phyloP scores from a whole-genome alignment of 2,888 invertebrate species.

The Drosophila phalerata region DNA sequence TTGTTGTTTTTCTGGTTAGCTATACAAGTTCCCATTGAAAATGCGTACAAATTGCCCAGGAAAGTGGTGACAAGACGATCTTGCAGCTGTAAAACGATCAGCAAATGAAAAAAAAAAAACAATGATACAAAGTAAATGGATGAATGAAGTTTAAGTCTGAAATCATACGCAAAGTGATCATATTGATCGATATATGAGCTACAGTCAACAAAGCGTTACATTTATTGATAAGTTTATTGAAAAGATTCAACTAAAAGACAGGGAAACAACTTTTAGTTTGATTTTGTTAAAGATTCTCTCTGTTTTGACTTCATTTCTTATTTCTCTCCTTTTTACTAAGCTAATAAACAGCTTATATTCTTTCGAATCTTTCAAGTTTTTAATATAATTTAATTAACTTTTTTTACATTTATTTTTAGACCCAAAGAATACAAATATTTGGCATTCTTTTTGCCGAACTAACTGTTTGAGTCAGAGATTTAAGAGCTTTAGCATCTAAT shows the following conservation, averaged over 20 bases:
- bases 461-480: neutral
- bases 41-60: constrained; percentile 80
- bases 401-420: neutral
- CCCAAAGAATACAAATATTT: neutral
- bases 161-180: constrained; percentile 35
- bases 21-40: constrained; percentile 71
- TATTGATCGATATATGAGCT: constrained; percentile 51
- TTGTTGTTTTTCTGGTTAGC: constrained; percentile 41
- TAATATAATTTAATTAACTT: constrained; percentile 25
- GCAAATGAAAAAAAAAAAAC: constrained; percentile 8
- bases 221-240: constrained; percentile 11
- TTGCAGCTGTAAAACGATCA: constrained; percentile 52
- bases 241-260: neutral
- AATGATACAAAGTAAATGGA: constrained; percentile 57
- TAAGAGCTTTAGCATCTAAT: constrained; percentile 12
- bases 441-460: neutral
- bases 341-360: neutral
- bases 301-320: neutral
- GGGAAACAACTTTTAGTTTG: neutral
- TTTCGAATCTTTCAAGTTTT: neutral
- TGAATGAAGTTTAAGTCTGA: constrained; percentile 39
- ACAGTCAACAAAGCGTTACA: constrained; percentile 24
- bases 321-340: too few species aligned
- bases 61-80: constrained; percentile 81
- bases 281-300: neutral